These are phyloP conservation scores for Acropternis orthonyx DNA, from an alignment of 2,797 vertebrate species.

Conservation along the genomic window DNA sequence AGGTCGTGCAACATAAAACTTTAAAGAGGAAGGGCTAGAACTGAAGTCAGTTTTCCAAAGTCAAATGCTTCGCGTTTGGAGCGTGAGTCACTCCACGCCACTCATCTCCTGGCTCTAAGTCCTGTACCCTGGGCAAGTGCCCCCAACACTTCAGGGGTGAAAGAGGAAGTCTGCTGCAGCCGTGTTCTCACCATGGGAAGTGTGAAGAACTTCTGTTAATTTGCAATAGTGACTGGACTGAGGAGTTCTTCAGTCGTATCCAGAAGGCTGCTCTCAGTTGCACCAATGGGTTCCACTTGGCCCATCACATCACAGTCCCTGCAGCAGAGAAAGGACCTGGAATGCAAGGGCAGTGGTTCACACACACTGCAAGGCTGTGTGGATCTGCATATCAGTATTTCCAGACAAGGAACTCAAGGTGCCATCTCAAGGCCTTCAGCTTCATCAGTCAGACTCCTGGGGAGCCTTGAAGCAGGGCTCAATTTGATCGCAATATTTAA, in stretches of 20 bases:
- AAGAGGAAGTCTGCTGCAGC: slow-evolving; percentile 19
- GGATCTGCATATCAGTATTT: background rate
- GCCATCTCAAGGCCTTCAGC: background rate
- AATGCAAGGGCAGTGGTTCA: background rate
- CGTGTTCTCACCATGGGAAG: background rate
- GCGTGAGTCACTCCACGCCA: slow-evolving; percentile 37
- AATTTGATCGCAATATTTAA: background rate
- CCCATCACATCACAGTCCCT: background rate
- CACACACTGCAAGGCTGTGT: background rate
- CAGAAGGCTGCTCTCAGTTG: background rate
- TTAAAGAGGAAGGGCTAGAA: slow-evolving; percentile 31
- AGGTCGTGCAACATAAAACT: slow-evolving; percentile 23
- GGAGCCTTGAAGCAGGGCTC: background rate
- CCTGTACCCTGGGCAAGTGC: background rate
- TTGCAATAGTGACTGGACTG: background rate
- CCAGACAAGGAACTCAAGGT: background rate
- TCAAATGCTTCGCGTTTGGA: slow-evolving; percentile 17
- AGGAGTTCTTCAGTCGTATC: background rate
- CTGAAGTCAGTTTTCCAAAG: slow-evolving; percentile 23
- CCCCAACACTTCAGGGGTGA: background rate
- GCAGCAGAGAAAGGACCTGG: background rate
- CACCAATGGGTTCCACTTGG: background rate
- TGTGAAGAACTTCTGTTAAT: background rate
- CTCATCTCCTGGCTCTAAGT: background rate
- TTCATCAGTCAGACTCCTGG: fast-evolving